Evolutionary conservation across 2,797 vertebrate species (phyloP), one percentile per base, ranked within the genome.

Genomic region (Hafferia zeledoni): DNA sequence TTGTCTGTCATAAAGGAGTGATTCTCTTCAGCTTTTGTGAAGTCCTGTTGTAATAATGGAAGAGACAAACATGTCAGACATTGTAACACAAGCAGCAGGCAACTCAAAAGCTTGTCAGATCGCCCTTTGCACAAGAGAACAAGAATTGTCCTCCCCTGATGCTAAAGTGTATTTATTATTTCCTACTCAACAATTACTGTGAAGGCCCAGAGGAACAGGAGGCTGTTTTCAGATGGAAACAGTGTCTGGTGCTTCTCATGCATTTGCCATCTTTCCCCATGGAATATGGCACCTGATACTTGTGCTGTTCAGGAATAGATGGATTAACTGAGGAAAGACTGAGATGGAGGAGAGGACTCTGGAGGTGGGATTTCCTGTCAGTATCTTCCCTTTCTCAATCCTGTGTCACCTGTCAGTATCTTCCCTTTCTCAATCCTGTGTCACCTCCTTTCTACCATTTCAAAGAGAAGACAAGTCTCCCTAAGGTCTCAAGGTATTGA

Each of bases 141-240:
- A 56, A 64, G 9, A 68, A 68, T 7, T 24, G 4, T 1, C 33
- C 9, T 24, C 14, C 22, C 6, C 11, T 0, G 0, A 9, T 24
- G 13, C 24, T 67, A 9, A 83, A 59, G 17, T 2, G 1, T 35
- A 50, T 84, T 82, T 84, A 27, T 60, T 87, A n/a, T 85, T 82
- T 93, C 64, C 56, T 72, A 18, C 30, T 60, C 28, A 5, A 17
- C 11, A 7, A 5, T 65, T 65, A 37, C 11, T 88, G 37, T 49
- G 44, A 61, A 72, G 47, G 30, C 39, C 43, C 74, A 65, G 80
- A 69, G n/a, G 3, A 81, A 24, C 3, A 8, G 71, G 30, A 27
- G 8, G 2, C 27, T 90, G 35, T 69, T 80, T 63, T 8, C 33
- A 60, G 30, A 90, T 30, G 50, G 20, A 52, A 76, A 31, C 25